phyloP scores from a whole-genome alignment of 2,113 vertebrate species.

The Pluvialis apricaria region DNA sequence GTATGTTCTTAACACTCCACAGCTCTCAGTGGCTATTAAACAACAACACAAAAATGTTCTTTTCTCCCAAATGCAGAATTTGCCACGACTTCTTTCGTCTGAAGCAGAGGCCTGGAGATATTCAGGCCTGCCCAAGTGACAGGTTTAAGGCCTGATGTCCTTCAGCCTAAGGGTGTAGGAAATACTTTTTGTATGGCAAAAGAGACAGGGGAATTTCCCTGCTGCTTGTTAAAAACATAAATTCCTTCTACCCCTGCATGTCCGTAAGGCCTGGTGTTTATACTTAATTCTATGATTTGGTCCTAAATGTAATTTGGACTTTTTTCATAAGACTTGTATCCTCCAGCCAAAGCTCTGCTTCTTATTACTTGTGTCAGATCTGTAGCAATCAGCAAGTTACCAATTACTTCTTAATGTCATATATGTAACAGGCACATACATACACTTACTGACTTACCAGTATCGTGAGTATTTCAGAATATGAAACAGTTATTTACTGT shows the following conservation, averaged over 20 bases:
- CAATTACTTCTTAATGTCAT: background rate
- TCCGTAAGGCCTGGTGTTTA: background rate
- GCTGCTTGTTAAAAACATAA: background rate
- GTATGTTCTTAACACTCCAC: conserved; percentile 49
- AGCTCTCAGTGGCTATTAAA: conserved; percentile 44
- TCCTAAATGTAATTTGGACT: background rate
- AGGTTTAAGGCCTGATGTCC: background rate
- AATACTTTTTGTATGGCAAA: background rate
- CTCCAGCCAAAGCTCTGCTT: background rate
- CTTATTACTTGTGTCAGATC: background rate
- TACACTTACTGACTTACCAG: background rate
- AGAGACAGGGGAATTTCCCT: background rate
- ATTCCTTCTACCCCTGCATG: background rate
- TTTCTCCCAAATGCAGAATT: conserved; percentile 34
- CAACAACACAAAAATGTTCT: conserved; percentile 51
- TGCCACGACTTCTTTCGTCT: background rate
- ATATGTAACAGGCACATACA: rapidly evolving
- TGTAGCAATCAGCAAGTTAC: background rate
- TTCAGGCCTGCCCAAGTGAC: background rate
- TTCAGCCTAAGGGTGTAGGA: background rate
- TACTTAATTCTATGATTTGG: background rate
- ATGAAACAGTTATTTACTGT: background rate
- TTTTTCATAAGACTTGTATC: background rate
- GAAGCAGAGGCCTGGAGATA: background rate
- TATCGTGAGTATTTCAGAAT: background rate